A percentile compares a stretch with the other conserved stretches of the same genome.
Conservation (phyloP, 2,113 vertebrate species). For the Equus quagga region DNA sequence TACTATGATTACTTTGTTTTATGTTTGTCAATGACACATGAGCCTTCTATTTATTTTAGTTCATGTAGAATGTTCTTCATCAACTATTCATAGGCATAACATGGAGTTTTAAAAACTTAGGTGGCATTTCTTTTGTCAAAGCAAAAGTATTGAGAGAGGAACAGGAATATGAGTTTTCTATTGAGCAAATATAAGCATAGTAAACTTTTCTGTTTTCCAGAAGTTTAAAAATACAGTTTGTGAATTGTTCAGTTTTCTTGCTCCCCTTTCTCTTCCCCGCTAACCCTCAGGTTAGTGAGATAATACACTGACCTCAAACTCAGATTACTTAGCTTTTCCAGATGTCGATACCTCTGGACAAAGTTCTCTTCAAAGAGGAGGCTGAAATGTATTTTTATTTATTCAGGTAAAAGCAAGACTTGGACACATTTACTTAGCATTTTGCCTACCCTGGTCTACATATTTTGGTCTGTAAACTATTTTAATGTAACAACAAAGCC, state of each 20-base stretch:
- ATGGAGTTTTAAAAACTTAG: conserved; percentile 11
- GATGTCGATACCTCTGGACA: not conserved
- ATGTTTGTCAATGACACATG: not conserved
- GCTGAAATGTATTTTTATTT: conserved; percentile 8
- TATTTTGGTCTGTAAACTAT: not conserved
- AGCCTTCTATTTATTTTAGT: conserved; percentile 14
- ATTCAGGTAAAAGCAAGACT: conserved; percentile 29
- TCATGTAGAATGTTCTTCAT: not conserved
- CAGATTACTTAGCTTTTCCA: not conserved
- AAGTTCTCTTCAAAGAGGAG: not conserved
- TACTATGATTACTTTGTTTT: not conserved
- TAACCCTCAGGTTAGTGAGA: not conserved
- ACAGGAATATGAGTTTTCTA: not conserved
- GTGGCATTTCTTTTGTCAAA: not conserved
- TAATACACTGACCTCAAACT: not conserved
- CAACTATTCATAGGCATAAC: not conserved
- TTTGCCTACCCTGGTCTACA: not conserved
- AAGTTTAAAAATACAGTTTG: not conserved
- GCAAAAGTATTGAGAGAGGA: not conserved
- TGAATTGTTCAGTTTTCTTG: not conserved
- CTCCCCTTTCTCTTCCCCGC: not conserved
- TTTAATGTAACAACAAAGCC: not conserved
- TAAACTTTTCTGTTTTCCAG: not conserved
- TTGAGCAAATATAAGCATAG: not conserved
- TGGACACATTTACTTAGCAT: not conserved